Conservation (phyloP, 2,888 invertebrate genomes). For the Pollenia angustigena region DNA sequence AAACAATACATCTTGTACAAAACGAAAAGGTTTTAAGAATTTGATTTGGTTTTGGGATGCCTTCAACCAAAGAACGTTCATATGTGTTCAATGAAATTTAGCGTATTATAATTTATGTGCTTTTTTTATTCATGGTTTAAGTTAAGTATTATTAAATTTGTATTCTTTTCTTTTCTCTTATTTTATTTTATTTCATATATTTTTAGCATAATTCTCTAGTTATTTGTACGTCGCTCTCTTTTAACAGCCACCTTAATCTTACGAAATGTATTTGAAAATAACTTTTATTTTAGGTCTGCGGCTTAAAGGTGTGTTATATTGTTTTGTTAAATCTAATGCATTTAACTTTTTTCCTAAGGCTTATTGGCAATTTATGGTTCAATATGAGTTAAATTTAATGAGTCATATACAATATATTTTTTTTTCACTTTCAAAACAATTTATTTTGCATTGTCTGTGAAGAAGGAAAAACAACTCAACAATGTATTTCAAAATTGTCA, state of each 20-base stretch:
- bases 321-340: constrained; percentile 43
- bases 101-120: constrained; percentile 69
- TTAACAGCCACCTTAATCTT: constrained; percentile 12
- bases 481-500: constrained; percentile 10
- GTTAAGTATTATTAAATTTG: constrained; percentile 64
- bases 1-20: constrained; percentile 41
- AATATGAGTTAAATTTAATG: constrained; percentile 59
- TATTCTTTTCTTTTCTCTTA: neutral
- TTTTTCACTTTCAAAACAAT: neutral
- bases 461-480: neutral
- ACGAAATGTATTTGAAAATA: neutral
- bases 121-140: constrained; percentile 58
- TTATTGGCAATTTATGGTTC: constrained; percentile 54
- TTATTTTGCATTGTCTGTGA: neutral
- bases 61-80: neutral
- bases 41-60: constrained; percentile 42
- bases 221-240: neutral
- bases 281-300: constrained; percentile 41
- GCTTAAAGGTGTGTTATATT: constrained; percentile 60
- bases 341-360: constrained; percentile 14
- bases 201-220: constrained; percentile 23
- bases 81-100: constrained; percentile 39
- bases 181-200: constrained; percentile 48
- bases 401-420: constrained; percentile 43
- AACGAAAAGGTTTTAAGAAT: constrained; percentile 33